phyloP scores from a whole-genome alignment of 2,888 invertebrate genomes.

The Iselma pallidipennis region DNA sequence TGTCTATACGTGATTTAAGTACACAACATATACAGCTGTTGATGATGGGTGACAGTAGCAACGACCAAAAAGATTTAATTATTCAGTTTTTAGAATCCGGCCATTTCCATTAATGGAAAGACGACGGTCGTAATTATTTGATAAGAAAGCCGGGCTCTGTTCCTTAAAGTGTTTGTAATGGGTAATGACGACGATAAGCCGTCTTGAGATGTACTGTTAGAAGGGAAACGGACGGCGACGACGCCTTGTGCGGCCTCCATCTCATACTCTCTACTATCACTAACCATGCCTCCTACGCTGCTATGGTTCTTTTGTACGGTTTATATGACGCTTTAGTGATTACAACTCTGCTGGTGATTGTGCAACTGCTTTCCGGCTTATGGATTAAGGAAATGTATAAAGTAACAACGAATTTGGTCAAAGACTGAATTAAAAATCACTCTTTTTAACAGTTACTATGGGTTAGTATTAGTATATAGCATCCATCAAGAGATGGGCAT shows the following conservation, averaged over 20 bases:
- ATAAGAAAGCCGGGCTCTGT: slow-evolving; percentile 40
- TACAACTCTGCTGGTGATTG: slow-evolving; percentile 18
- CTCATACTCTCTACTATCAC: slow-evolving; percentile 6
- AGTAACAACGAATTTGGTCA: too few species aligned
- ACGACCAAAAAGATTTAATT: slow-evolving; percentile 32
- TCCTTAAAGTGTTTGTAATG: slow-evolving; percentile 39
- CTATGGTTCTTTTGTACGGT: background rate
- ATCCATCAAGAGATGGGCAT: too few species aligned
- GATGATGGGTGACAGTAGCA: slow-evolving; percentile 29
- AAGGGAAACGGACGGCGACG: slow-evolving; percentile 17
- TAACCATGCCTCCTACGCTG: slow-evolving; percentile 15
- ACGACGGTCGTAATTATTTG: slow-evolving; percentile 33
- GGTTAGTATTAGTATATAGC: too few species aligned
- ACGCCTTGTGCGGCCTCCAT: slow-evolving; percentile 28
- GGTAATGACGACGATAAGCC: slow-evolving; percentile 39
- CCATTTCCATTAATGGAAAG: slow-evolving; percentile 27
- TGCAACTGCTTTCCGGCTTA: slow-evolving; percentile 8
- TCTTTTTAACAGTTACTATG: too few species aligned
- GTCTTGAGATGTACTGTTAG: slow-evolving; percentile 13
- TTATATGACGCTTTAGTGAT: slow-evolving; percentile 16
- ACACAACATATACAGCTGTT: slow-evolving; percentile 28
- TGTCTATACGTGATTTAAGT: slow-evolving; percentile 23
- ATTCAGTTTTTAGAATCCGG: slow-evolving; percentile 29
- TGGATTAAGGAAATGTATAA: too few species aligned
- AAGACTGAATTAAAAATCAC: too few species aligned